Evolutionary conservation across 2,797 vertebrate species (phyloP).

Genomic region (Hemibagrus guttatus): DNA sequence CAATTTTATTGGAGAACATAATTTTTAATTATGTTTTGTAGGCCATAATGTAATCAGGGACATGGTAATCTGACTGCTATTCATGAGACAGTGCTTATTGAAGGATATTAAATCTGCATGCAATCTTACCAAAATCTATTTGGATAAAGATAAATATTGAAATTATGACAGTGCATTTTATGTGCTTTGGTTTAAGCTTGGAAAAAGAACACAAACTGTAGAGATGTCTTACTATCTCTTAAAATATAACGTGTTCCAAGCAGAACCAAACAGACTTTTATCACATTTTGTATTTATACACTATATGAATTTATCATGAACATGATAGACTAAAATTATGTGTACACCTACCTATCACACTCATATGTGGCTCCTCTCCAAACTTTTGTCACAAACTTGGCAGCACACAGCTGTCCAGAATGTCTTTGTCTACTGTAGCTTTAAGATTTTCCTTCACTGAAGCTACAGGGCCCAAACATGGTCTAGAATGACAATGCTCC

Average conservation of each 20-base stretch:
- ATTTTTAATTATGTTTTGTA: constrained; percentile 1
- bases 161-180: background rate
- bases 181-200: background rate
- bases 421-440: background rate
- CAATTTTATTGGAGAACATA: background rate
- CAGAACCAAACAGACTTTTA: background rate
- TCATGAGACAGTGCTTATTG: background rate
- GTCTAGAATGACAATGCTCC: no score
- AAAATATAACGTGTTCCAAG: background rate
- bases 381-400: background rate
- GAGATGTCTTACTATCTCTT: background rate
- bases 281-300: background rate
- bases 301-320: background rate
- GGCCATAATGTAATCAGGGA: background rate
- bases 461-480: no score
- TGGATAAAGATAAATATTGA: background rate
- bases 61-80: background rate
- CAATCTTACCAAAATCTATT: background rate
- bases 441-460: background rate
- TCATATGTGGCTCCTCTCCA: background rate
- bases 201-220: background rate
- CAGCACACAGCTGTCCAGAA: background rate
- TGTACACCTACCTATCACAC: background rate
- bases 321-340: background rate
- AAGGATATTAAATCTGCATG: background rate